These are phyloP conservation scores for Oxycera nigricornis DNA, from an alignment of 2,888 invertebrate species.

Conservation along the genomic window DNA sequence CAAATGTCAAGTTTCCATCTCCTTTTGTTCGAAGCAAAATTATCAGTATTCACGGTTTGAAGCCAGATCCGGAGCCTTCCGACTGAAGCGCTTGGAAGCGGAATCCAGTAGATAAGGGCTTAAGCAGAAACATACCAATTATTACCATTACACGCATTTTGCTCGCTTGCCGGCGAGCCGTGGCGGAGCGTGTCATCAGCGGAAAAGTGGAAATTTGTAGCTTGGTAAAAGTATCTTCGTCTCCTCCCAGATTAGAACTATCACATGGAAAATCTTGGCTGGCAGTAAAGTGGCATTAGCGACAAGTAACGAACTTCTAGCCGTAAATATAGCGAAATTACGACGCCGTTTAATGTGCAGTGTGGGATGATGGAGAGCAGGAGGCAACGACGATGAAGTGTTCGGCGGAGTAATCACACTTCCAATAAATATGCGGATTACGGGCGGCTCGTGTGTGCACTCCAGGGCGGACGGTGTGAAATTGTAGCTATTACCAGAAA, in stretches of 20 bases:
- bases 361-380: background rate
- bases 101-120: no score
- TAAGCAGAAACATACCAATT: conserved; percentile 44
- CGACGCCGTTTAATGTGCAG: background rate
- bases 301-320: conserved; percentile 42
- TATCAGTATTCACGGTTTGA: no score
- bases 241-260: conserved; percentile 13
- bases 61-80: no score
- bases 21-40: no score
- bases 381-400: background rate
- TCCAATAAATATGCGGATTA: conserved; percentile 18
- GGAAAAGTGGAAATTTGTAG: conserved; percentile 40
- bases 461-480: background rate
- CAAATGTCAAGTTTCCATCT: no score
- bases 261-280: conserved; percentile 40
- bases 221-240: background rate
- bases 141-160: conserved; percentile 45
- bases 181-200: conserved; percentile 13
- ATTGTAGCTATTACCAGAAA: background rate
- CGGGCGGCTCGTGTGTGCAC: background rate
- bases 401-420: background rate
- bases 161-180: conserved; percentile 29
- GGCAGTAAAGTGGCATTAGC: conserved; percentile 41
- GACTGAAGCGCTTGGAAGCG: no score
- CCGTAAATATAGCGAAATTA: conserved; percentile 24